Conservation (phyloP, 64 coral and sea anemone species). For the Dendronephthya gigantea region DNA sequence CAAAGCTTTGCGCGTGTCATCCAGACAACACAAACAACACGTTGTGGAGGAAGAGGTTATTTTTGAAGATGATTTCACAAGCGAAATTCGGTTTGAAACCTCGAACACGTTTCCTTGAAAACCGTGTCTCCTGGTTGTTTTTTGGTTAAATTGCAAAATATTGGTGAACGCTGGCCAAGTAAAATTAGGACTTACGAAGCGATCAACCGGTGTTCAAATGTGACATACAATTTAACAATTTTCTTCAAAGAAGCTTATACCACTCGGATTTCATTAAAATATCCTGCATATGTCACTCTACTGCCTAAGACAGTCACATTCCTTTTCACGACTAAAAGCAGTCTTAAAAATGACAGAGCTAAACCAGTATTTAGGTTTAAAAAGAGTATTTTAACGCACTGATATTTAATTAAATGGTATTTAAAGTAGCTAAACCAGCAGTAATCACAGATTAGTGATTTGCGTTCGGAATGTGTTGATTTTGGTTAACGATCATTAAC, state of each 20-base stretch:
- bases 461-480: no score
- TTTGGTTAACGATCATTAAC: no score
- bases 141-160: conserved; percentile 12
- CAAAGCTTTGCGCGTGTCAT: conserved; percentile 74
- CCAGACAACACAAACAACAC: conserved; percentile 5
- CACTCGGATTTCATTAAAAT: conserved; percentile 27
- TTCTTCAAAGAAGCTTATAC: conserved; percentile 24
- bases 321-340: conserved; percentile 43
- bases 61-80: not conserved
- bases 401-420: no score
- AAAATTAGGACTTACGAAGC: conserved; percentile 57
- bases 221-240: conserved; percentile 43
- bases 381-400: not conserved
- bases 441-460: no score
- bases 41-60: not conserved
- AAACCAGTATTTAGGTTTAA: not conserved
- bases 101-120: conserved; percentile 21
- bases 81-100: conserved; percentile 1
- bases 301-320: conserved; percentile 57
- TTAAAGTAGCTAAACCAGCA: no score
- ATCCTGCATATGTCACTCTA: conserved; percentile 44
- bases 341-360: conserved; percentile 59
- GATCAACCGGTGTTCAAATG: conserved; percentile 45
- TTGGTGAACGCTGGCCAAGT: conserved; percentile 26
- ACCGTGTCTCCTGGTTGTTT: conserved; percentile 41